Conservation (phyloP, 2,113 vertebrate genomes). For the Taurulus bubalis region DNA sequence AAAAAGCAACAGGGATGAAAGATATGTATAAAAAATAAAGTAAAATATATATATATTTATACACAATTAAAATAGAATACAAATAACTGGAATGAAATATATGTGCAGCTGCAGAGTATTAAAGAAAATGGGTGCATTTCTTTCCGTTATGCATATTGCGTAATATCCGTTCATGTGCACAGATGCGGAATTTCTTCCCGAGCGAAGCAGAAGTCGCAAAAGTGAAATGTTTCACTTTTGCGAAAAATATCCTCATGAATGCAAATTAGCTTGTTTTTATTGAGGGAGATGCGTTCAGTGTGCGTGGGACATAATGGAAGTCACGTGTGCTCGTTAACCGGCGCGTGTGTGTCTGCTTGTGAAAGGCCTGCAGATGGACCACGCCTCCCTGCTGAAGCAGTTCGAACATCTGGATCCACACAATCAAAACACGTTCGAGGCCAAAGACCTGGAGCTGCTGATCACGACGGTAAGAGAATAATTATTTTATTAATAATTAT, state of each 20-base stretch:
- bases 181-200: neutral
- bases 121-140: no score
- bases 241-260: neutral
- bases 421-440: slow-evolving; percentile 94
- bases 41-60: no score
- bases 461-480: slow-evolving; percentile 86
- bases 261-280: neutral
- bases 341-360: neutral
- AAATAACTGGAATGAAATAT: no score
- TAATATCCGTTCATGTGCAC: neutral
- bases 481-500: no score
- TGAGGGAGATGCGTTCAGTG: neutral
- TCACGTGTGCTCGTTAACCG: neutral
- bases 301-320: neutral
- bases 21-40: no score
- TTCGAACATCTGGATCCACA: slow-evolving; percentile 94
- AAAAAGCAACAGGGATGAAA: no score
- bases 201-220: neutral
- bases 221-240: neutral
- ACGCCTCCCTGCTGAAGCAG: slow-evolving; percentile 89
- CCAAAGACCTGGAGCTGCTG: slow-evolving; percentile 92
- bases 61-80: no score
- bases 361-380: slow-evolving; percentile 90
- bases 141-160: neutral
- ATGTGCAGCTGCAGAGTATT: no score